Conservation (phyloP, 2,888 invertebrate genomes). For the Carcina quercana region DNA sequence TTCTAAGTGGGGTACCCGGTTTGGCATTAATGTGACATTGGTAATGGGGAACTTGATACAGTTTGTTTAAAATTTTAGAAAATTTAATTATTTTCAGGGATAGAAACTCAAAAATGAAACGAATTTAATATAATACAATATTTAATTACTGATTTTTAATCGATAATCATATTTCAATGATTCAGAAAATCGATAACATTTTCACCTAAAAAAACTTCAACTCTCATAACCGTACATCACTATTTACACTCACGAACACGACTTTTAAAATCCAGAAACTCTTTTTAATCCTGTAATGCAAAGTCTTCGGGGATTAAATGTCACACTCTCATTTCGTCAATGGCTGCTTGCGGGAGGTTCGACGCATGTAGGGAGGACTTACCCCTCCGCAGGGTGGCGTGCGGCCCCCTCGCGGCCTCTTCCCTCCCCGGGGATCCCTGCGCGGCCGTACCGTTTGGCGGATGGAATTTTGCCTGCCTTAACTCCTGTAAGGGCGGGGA, state of each 20-base stretch:
- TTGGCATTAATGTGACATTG: too few species aligned
- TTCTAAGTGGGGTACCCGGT: too few species aligned
- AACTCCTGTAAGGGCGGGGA: slow-evolving; percentile 66
- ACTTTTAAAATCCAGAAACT: slow-evolving; percentile 31
- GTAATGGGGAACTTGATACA: too few species aligned
- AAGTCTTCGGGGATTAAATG: slow-evolving; percentile 54
- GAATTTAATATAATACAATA: slow-evolving; percentile 20
- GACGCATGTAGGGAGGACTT: slow-evolving; percentile 67
- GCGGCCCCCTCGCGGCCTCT: slow-evolving; percentile 41
- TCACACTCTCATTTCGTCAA: slow-evolving; percentile 95
- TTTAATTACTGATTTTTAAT: slow-evolving; percentile 41
- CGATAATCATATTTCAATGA: slow-evolving; percentile 53
- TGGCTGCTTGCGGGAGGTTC: slow-evolving; percentile 86
- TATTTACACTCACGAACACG: slow-evolving; percentile 54
- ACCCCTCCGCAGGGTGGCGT: slow-evolving; percentile 58
- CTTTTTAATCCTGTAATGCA: slow-evolving; percentile 41
- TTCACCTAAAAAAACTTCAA: slow-evolving; percentile 36
- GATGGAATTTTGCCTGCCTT: slow-evolving; percentile 74
- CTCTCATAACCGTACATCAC: slow-evolving; percentile 25
- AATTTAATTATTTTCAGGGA: too few species aligned
- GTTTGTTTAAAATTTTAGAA: too few species aligned
- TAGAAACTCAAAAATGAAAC: too few species aligned
- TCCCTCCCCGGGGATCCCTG: slow-evolving; percentile 50
- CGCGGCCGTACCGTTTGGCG: slow-evolving; percentile 75
- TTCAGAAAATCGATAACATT: slow-evolving; percentile 56